Conservation (phyloP, 2,113 vertebrate genomes). For the Vombatus ursinus region DNA sequence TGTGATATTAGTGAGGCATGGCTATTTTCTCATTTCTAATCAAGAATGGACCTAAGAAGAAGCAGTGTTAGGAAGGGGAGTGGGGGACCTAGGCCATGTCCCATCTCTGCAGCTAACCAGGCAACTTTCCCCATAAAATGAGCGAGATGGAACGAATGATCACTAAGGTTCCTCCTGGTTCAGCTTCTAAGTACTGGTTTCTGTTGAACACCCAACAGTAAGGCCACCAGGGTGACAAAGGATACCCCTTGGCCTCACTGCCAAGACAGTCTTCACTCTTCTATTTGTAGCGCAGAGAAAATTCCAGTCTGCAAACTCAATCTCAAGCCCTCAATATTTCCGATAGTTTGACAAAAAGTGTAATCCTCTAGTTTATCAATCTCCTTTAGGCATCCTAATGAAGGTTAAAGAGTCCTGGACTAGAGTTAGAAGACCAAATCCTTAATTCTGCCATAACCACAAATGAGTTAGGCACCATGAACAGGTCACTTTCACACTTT, state of each 20-base stretch:
- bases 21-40: neutral
- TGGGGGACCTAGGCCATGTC: neutral
- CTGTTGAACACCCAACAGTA: neutral
- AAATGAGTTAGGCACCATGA: neutral
- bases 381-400: neutral
- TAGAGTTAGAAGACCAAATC: neutral
- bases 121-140: neutral
- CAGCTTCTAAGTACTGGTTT: neutral
- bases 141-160: neutral
- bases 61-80: neutral
- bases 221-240: neutral
- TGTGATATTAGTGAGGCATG: neutral
- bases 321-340: neutral
- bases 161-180: too few relatives aligned
- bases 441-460: neutral
- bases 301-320: neutral
- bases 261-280: neutral
- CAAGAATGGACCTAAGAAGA: neutral
- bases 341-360: neutral
- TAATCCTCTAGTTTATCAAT: neutral
- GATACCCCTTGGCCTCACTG: neutral
- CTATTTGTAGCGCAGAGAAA: neutral
- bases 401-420: neutral
- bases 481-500: neutral
- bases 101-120: too few relatives aligned